phyloP scores from a whole-genome alignment of 2,797 vertebrate genomes.

The Hapalemur alaotrensis region DNA sequence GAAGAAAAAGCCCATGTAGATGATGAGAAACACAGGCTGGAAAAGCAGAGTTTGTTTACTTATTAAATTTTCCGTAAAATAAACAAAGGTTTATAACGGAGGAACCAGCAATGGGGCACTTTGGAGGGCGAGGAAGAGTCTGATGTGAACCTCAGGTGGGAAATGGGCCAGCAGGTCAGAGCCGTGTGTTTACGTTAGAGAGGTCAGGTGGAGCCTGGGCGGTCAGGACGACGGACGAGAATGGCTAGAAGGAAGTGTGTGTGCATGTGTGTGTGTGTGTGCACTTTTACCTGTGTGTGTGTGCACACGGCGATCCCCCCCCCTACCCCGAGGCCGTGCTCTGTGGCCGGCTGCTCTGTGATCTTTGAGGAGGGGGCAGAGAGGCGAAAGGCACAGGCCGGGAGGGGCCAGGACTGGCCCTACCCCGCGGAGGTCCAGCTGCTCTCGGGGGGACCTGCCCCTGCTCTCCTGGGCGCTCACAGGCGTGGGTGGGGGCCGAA shows the following conservation, averaged over 20 bases:
- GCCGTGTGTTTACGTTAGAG: fast-evolving
- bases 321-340: background rate
- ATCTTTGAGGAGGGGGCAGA: background rate
- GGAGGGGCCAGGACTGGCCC: background rate
- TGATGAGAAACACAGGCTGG: background rate
- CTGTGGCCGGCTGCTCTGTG: background rate
- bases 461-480: fast-evolving
- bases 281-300: background rate
- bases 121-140: fast-evolving
- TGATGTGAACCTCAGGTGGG: background rate
- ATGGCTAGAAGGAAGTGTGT: background rate
- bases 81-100: background rate
- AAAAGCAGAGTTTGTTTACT: background rate
- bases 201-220: background rate
- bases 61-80: background rate
- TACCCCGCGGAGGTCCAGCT: too few relatives aligned
- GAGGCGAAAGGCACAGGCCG: background rate
- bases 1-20: background rate
- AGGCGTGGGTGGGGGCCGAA: too few relatives aligned
- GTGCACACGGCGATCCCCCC: background rate
- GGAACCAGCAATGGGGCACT: background rate
- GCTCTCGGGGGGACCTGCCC: fast-evolving
- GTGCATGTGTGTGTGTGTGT: fast-evolving
- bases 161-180: background rate
- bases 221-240: fast-evolving